Evolutionary conservation across 2,797 vertebrate species (phyloP), one percentile per base, ranked within the genome.

Genomic region (Balearica regulorum): DNA sequence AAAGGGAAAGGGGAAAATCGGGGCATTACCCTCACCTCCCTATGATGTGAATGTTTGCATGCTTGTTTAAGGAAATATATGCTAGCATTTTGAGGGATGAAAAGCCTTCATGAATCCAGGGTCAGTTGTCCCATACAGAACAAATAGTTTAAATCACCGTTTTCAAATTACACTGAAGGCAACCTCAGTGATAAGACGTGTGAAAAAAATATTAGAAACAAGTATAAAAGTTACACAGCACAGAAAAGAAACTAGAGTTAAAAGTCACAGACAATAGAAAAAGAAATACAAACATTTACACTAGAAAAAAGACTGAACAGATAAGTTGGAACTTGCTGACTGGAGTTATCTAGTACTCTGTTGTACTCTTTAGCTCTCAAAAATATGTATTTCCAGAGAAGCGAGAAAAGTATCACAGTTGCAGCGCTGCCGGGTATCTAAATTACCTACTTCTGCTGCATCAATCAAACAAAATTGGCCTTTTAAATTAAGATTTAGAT

Each of bases 261-360:
- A 93, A 95, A 94, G 87, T 90, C 87, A 49, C 89, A 94, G 96
- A 96, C 92, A 96, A 95, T 25, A 96, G 93, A 72, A 94, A 88
- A 76, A 93, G 95, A 94, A 97, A 97, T 91, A 97, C 97, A 98
- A 98, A 98, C 92, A 97, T 97, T 98, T 94, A 96, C 96, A 93
- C 91, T 96, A 89, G 82, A 78, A 96, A 93, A 93, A 92, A 98
- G 97, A 96, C 98, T 97, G 97, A 98, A 97, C 96, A 97, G 97
- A 97, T 98, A 98, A 98, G 97, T 92, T 96, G 93, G 68, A 97
- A 95, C 97, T 98, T 97, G 97, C 89, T 96, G 91, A 77, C 72
- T 95, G 68, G 90, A 95, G 92, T 93, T 92, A 97, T 95, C 91
- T 95, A 73, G 81, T 69, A 81, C 88, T 97, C 92, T 79, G 77